Percentiles rank a stretch among this genome's conserved stretches.
Conservation (phyloP, 2,797 vertebrate species). For the Acrocephalus scirpaceus region DNA sequence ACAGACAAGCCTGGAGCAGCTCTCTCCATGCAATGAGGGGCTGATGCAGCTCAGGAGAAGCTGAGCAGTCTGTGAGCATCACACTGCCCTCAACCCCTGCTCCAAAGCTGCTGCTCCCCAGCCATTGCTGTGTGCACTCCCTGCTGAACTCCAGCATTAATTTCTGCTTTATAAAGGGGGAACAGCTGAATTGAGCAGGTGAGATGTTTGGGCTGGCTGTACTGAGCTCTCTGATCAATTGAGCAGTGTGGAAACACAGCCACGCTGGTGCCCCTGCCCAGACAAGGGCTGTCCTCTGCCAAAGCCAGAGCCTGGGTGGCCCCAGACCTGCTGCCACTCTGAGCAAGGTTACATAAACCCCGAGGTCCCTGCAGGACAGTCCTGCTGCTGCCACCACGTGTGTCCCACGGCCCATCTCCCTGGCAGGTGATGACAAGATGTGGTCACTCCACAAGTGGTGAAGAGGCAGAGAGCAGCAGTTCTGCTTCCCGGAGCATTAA, state of each 20-base stretch:
- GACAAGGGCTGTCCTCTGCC: neutral
- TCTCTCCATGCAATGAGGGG: accelerated
- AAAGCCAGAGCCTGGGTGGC: neutral
- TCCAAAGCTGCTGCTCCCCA: neutral
- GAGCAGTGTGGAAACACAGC: neutral
- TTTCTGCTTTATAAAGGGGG: neutral
- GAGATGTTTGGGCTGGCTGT: neutral
- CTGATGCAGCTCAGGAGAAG: neutral
- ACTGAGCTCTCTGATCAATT: neutral
- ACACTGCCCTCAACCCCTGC: accelerated
- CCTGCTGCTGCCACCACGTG: neutral
- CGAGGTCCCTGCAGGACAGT: neutral
- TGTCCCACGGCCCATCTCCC: neutral
- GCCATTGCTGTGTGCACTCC: accelerated
- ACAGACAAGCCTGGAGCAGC: neutral
- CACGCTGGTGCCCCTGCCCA: neutral
- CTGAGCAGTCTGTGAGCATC: accelerated
- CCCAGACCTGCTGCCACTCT: neutral
- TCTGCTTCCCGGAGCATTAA: slow-evolving; percentile 9
- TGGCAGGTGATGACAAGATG: neutral
- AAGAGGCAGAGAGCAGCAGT: neutral
- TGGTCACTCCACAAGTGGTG: neutral
- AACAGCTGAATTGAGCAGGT: neutral
- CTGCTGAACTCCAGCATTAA: neutral
- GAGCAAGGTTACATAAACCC: neutral